Percentiles rank a stretch among this genome's conserved stretches.
Conservation (phyloP, 1,140 invertebrate species). For the Palaemon carinicauda region DNA sequence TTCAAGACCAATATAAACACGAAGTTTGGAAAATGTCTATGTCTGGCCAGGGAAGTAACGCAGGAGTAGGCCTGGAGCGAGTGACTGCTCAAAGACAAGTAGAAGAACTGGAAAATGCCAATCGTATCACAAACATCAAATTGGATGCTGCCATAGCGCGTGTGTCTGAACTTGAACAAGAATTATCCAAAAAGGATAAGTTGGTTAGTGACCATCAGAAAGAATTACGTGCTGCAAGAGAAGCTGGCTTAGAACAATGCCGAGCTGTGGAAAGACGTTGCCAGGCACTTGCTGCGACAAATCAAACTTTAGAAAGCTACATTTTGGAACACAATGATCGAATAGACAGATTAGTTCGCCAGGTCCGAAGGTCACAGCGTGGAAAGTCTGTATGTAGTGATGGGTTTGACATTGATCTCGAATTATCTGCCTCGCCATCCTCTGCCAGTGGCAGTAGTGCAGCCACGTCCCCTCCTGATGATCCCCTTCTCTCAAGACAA, state of each 20-base stretch:
- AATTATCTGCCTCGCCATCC: constrained; percentile 36
- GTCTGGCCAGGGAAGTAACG: background rate
- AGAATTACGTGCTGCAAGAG: constrained; percentile 3
- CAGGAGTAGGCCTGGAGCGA: constrained; percentile 17
- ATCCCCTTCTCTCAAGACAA: background rate
- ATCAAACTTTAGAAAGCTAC: constrained; percentile 35
- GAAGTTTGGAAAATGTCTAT: constrained; percentile 31
- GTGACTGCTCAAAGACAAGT: constrained; percentile 9
- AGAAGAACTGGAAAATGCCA: constrained; percentile 21
- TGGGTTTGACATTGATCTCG: constrained; percentile 44
- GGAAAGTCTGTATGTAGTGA: constrained; percentile 50
- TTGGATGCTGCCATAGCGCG: constrained; percentile 22
- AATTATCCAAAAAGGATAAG: constrained; percentile 23
- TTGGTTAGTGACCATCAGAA: constrained; percentile 10
- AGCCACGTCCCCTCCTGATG: constrained; percentile 11
- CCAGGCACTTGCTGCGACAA: constrained; percentile 24
- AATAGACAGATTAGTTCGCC: constrained; percentile 25
- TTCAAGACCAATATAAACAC: constrained; percentile 36
- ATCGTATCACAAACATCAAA: constrained; percentile 4
- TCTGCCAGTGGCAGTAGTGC: constrained; percentile 26
- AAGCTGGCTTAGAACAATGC: constrained; percentile 37
- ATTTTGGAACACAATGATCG: constrained; percentile 32
- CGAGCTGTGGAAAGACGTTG: constrained; percentile 35
- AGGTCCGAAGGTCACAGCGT: constrained; percentile 30
- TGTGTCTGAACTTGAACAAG: constrained; percentile 13